phyloP scores from a whole-genome alignment of 1,140 invertebrate species.

The Glossosoma conforme region DNA sequence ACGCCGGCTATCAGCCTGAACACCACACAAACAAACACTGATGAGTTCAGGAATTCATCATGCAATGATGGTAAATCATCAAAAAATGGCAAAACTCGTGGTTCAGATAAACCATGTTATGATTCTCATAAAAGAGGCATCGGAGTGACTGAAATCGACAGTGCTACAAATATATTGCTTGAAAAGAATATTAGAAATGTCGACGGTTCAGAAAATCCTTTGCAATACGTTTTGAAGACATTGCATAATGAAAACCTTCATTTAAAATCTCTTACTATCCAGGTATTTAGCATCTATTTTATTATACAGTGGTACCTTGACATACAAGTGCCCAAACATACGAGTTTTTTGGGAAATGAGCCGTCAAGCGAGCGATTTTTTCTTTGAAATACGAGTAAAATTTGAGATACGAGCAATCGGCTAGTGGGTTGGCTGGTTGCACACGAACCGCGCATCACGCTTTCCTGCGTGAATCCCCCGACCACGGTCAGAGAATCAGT shows the following conservation, averaged over 20 bases:
- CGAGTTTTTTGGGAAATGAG: too few species aligned
- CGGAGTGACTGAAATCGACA: not conserved
- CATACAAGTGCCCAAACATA: too few species aligned
- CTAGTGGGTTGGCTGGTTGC: too few species aligned
- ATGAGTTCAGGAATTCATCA: not conserved
- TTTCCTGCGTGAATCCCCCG: too few species aligned
- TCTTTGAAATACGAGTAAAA: too few species aligned
- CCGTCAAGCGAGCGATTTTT: too few species aligned
- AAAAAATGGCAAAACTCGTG: too few species aligned
- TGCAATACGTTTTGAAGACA: constrained; percentile 19
- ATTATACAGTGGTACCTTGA: not conserved
- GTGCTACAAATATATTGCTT: not conserved
- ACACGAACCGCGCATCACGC: too few species aligned
- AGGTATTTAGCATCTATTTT: constrained; percentile 10
- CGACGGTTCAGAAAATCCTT: constrained; percentile 3
- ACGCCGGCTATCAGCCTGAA: not conserved
- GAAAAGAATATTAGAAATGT: constrained; percentile 3
- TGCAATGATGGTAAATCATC: too few species aligned
- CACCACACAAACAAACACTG: constrained; percentile 11
- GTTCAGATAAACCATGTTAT: too few species aligned
- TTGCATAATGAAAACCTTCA: constrained; percentile 24
- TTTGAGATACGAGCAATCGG: too few species aligned
- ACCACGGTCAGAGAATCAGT: too few species aligned
- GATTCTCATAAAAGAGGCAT: not conserved
- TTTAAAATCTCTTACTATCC: constrained; percentile 18